These are phyloP conservation scores for Maccullochella peelii DNA, from an alignment of 2,113 vertebrate genomes.

Conservation along the genomic window DNA sequence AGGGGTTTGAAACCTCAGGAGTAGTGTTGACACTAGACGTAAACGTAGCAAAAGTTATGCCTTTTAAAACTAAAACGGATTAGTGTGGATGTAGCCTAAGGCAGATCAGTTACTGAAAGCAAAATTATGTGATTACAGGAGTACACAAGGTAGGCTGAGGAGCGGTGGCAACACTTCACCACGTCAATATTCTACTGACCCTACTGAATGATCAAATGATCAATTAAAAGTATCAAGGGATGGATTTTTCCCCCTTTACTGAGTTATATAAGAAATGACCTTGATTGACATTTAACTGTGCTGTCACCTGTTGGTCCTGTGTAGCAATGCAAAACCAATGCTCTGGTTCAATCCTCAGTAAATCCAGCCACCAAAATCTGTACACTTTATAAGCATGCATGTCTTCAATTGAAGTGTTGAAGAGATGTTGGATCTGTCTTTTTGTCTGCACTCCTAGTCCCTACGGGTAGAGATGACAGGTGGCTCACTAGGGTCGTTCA, in stretches of 20 bases:
- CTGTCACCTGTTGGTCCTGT: neutral
- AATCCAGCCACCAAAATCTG: neutral
- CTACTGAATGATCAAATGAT: neutral
- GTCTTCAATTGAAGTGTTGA: neutral
- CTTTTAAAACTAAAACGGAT: too few species aligned
- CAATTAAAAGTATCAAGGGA: neutral
- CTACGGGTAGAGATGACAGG: neutral
- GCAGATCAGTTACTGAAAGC: neutral
- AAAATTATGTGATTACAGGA: neutral
- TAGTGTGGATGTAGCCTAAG: too few species aligned
- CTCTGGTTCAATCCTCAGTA: neutral
- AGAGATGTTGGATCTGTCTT: neutral
- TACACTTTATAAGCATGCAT: neutral
- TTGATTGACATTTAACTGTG: neutral
- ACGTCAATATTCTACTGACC: neutral
- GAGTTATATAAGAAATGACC: slow-evolving; percentile 8
- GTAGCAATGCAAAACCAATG: neutral
- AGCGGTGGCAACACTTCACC: neutral
- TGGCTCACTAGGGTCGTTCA: neutral
- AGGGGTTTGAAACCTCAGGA: too few species aligned
- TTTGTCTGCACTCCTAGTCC: neutral
- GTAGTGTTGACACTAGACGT: too few species aligned
- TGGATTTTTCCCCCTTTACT: slow-evolving; percentile 5
- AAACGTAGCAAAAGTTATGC: too few species aligned
- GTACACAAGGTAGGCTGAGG: neutral